Percentiles rank a stretch among this genome's conserved stretches.
phyloP scores from a whole-genome alignment of 2,888 invertebrate genomes.

The Deladenus siricidicola region DNA sequence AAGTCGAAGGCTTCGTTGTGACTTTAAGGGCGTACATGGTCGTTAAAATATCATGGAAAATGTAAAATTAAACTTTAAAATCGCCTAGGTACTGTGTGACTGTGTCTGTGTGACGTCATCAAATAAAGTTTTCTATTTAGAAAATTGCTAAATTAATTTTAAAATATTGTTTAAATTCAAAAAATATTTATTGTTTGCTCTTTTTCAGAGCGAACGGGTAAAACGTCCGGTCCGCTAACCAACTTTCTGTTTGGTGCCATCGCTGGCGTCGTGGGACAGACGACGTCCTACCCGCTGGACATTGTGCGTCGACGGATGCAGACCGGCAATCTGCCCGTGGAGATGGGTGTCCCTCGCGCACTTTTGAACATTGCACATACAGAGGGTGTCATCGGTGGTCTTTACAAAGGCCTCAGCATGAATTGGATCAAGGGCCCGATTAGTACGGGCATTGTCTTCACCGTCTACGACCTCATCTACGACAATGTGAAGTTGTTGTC shows the following conservation, averaged over 20 bases:
- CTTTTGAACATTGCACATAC: neutral
- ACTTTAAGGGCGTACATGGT: no score
- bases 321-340: neutral
- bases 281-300: neutral
- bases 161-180: neutral
- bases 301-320: neutral
- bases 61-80: no score
- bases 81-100: no score
- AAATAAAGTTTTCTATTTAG: no score
- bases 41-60: no score
- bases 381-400: neutral
- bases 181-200: neutral
- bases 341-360: neutral
- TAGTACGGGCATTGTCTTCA: slow-evolving; percentile 82
- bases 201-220: neutral
- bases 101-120: no score
- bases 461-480: slow-evolving; percentile 76
- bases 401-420: no score
- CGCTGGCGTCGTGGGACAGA: neutral
- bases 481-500: slow-evolving; percentile 50
- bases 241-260: neutral
- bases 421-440: slow-evolving; percentile 63
- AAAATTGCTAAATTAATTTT: no score
- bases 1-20: no score
- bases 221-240: neutral